Conservation (phyloP, 2,888 invertebrate species). For the Stegophylla sp. region DNA sequence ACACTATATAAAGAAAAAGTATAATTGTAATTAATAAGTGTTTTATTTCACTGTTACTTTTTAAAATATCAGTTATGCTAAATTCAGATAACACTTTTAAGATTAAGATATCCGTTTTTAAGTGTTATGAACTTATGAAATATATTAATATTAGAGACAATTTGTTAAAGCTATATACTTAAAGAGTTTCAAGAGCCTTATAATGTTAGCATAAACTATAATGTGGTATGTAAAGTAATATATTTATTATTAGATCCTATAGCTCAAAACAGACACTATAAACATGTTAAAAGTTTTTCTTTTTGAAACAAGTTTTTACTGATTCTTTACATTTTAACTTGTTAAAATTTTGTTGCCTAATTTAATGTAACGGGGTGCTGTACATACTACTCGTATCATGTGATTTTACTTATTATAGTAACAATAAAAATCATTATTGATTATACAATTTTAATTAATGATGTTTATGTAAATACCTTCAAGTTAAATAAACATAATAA, state of each 20-base stretch:
- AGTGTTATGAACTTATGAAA: conserved; percentile 20
- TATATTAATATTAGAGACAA: conserved; percentile 27
- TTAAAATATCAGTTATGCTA: conserved; percentile 36
- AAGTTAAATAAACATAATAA: not conserved
- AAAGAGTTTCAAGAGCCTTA: not conserved
- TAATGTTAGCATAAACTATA: conserved; percentile 28
- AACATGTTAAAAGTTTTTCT: conserved; percentile 41
- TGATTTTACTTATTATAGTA: conserved; percentile 52
- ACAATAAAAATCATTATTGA: conserved; percentile 51
- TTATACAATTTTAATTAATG: conserved; percentile 11
- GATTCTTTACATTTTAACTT: conserved; percentile 42
- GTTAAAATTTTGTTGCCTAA: conserved; percentile 51
- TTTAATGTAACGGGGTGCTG: conserved; percentile 55
- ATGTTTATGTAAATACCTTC: not conserved
- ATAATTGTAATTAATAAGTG: conserved; percentile 30
- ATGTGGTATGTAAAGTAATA: conserved; percentile 23
- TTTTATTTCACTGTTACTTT: conserved; percentile 54
- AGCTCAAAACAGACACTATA: conserved; percentile 42
- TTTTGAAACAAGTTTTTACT: conserved; percentile 45
- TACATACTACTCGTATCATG: conserved; percentile 44
- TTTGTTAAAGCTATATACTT: conserved; percentile 20
- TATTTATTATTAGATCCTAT: conserved; percentile 39
- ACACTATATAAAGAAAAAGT: conserved; percentile 27
- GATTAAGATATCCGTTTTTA: conserved; percentile 25
- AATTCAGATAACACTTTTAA: conserved; percentile 15